Conservation (phyloP, 2,797 vertebrate species). For the Salarias fasciatus region DNA sequence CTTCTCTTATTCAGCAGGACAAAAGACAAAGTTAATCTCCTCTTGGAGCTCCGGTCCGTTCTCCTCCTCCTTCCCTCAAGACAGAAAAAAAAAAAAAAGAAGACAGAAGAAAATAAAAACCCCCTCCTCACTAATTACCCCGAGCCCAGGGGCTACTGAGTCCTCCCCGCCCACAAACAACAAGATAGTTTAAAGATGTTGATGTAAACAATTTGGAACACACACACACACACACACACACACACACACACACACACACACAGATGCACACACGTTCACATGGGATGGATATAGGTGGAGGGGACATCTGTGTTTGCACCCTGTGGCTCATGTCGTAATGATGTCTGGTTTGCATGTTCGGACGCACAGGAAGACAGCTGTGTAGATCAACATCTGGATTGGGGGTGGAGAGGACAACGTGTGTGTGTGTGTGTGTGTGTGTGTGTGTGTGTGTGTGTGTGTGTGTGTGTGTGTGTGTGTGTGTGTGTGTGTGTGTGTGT, state of each 20-base stretch:
- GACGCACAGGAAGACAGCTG: conserved; percentile 77
- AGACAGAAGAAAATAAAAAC: conserved; percentile 12
- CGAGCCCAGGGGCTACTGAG: conserved; percentile 59
- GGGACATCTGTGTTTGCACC: conserved; percentile 48
- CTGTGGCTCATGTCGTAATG: conserved; percentile 37
- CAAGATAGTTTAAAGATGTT: conserved; percentile 78
- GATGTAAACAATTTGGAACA: conserved; percentile 72
- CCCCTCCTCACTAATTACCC: conserved; percentile 65
- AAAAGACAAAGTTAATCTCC: conserved; percentile 39
- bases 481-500: conserved; percentile 48
- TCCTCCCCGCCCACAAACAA: conserved; percentile 66
- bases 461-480: conserved; percentile 42
- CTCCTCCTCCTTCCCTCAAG: conserved; percentile 26
- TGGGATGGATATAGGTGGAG: conserved; percentile 41
- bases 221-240: conserved; percentile 38
- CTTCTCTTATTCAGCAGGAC: conserved; percentile 15
- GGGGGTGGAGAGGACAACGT: conserved; percentile 56
- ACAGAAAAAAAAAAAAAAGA: conserved; percentile 8
- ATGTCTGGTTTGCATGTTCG: conserved; percentile 54
- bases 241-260: conserved; percentile 47
- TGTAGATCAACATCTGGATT: conserved; percentile 77
- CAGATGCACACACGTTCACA: conserved; percentile 35
- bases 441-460: conserved; percentile 55
- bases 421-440: conserved; percentile 24
- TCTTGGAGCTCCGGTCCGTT: conserved; percentile 13